phyloP scores from a whole-genome alignment of 2,888 invertebrate species.

The Cryptocephalus primarius region DNA sequence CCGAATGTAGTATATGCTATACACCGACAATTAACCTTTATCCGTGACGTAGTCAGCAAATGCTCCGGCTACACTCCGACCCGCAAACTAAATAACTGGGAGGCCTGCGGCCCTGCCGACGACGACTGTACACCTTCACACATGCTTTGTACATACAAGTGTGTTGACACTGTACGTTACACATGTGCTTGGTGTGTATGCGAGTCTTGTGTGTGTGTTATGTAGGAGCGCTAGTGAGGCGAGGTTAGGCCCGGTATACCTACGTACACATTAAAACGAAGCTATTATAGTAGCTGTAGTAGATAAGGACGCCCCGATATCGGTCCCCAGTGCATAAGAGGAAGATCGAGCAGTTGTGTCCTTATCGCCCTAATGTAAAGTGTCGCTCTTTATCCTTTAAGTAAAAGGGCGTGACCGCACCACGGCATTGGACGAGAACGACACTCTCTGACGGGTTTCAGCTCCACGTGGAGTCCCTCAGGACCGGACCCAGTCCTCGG shows the following conservation, averaged over 20 bases:
- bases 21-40: conserved; percentile 29
- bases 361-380: conserved; percentile 24
- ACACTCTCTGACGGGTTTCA: conserved; percentile 21
- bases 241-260: conserved; percentile 31
- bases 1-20: no score
- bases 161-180: conserved; percentile 38
- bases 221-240: conserved; percentile 6
- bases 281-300: conserved; percentile 36
- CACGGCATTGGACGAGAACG: conserved; percentile 21
- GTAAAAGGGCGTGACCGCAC: conserved; percentile 31
- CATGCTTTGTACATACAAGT: conserved; percentile 32
- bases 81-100: conserved; percentile 14
- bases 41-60: conserved; percentile 25
- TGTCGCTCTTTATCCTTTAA: conserved; percentile 37
- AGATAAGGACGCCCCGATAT: conserved; percentile 30
- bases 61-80: conserved; percentile 22
- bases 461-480: conserved; percentile 31
- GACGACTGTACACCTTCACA: conserved; percentile 30
- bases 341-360: conserved; percentile 21
- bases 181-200: conserved; percentile 33
- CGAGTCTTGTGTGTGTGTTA: conserved; percentile 21
- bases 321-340: conserved; percentile 18
- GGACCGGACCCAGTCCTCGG: neutral
- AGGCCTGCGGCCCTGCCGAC: conserved; percentile 4
- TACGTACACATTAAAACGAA: conserved; percentile 34